These are phyloP conservation scores for Liopterus haemorrhoidalis DNA, from an alignment of 2,888 invertebrate genomes.

Conservation along the genomic window DNA sequence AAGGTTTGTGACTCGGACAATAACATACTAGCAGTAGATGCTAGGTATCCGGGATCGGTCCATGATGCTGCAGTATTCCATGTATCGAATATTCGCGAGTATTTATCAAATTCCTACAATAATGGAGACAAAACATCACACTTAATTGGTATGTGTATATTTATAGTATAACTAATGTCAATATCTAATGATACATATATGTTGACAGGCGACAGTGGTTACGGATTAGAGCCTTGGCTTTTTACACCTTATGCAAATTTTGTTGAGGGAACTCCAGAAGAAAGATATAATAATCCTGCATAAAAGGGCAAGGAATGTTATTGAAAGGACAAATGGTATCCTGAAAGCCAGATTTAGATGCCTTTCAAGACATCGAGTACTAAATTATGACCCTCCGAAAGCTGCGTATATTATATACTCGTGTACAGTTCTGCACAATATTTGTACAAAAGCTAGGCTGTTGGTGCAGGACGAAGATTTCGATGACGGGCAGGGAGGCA, in stretches of 20 bases:
- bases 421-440: too few relatives aligned
- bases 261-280: too few relatives aligned
- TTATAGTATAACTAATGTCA: not conserved
- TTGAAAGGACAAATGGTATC: slow-evolving; percentile 3
- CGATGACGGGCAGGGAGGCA: too few relatives aligned
- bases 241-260: too few relatives aligned
- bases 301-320: not conserved
- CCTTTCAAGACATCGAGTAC: not conserved
- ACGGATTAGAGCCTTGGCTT: slow-evolving; percentile 2
- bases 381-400: slow-evolving; percentile 5
- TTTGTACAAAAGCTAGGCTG: too few relatives aligned
- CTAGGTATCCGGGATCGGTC: slow-evolving; percentile 11
- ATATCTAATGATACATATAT: not conserved
- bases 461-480: too few relatives aligned
- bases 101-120: slow-evolving; percentile 2
- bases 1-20: slow-evolving; percentile 1
- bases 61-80: slow-evolving; percentile 14
- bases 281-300: slow-evolving; percentile 1
- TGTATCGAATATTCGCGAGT: not conserved
- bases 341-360: slow-evolving; percentile 4
- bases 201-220: not conserved
- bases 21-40: slow-evolving; percentile 11
- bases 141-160: not conserved
- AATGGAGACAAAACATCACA: slow-evolving; percentile 1
- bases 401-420: too few relatives aligned